A percentile compares a stretch with the other conserved stretches of the same genome.
These are phyloP conservation scores for Drosophila barbarae DNA, from an alignment of 2,888 invertebrate species.

Conservation along the genomic window DNA sequence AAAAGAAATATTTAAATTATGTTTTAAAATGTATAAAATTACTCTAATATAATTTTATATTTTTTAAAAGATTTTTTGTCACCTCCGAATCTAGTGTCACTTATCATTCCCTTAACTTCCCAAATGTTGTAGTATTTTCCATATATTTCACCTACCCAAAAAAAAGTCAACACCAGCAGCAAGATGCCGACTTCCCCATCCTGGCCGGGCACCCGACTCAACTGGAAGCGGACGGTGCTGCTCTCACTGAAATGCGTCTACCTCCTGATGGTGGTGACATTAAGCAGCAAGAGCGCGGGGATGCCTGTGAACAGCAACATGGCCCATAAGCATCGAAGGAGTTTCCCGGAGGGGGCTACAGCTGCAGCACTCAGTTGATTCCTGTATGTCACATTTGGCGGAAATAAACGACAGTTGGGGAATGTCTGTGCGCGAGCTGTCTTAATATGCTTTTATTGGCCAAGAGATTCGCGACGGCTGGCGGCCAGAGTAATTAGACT, in stretches of 20 bases:
- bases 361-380: constrained; percentile 9
- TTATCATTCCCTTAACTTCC: neutral
- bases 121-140: neutral
- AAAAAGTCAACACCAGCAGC: neutral
- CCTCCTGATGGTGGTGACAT: constrained; percentile 31
- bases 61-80: neutral
- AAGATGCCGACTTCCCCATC: constrained; percentile 17
- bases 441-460: constrained; percentile 69
- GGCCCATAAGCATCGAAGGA: neutral
- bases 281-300: constrained; percentile 1
- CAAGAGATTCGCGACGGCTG: constrained; percentile 49
- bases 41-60: too few species aligned
- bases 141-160: neutral
- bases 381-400: constrained; percentile 16
- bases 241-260: constrained; percentile 35
- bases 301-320: constrained; percentile 2
- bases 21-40: too few species aligned
- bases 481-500: constrained; percentile 67
- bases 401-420: constrained; percentile 36
- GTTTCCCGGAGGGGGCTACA: neutral
- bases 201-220: constrained; percentile 16
- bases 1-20: too few species aligned
- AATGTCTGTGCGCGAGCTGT: constrained; percentile 41
- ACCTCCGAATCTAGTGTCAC: neutral
- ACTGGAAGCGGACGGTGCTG: constrained; percentile 29